Conservation (phyloP, 2,888 invertebrate species). For the Lithophane socia region DNA sequence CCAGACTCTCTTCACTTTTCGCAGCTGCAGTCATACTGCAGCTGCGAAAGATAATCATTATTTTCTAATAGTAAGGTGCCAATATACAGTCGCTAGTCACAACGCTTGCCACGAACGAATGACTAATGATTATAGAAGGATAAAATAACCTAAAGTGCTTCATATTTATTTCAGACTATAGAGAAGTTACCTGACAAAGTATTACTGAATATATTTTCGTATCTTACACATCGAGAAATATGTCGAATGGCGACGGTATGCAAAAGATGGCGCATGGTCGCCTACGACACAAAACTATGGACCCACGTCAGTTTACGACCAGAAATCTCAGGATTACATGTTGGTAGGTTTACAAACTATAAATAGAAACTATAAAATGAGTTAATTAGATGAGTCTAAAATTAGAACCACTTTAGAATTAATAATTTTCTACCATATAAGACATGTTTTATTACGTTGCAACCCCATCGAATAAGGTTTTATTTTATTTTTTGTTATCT, state of each 20-base stretch:
- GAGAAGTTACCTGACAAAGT: slow-evolving; percentile 99
- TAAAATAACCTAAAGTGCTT: slow-evolving; percentile 30
- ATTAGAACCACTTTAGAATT: slow-evolving; percentile 25
- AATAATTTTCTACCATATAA: slow-evolving; percentile 54
- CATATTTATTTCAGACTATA: slow-evolving; percentile 93
- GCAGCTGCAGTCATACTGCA: slow-evolving; percentile 9
- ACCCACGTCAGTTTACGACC: slow-evolving; percentile 98
- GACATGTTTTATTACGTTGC: slow-evolving; percentile 15
- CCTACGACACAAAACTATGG: slow-evolving; percentile 99
- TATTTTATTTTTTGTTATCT: slow-evolving; percentile 14
- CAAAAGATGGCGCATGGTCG: slow-evolving; percentile 98
- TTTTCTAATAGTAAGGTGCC: slow-evolving; percentile 40
- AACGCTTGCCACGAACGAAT: slow-evolving; percentile 40
- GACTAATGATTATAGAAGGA: slow-evolving; percentile 38
- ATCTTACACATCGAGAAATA: slow-evolving; percentile 97
- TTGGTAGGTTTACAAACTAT: slow-evolving; percentile 86
- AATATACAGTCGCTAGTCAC: slow-evolving; percentile 56
- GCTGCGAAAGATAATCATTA: slow-evolving; percentile 31
- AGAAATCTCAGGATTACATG: slow-evolving; percentile 98
- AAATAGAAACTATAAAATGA: slow-evolving; percentile 36
- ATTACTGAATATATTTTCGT: slow-evolving; percentile 97
- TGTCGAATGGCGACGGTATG: slow-evolving; percentile 98
- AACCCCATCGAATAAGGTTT: slow-evolving; percentile 27
- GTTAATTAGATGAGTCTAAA: background rate
- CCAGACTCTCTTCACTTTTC: too few species aligned